Conservation (phyloP, 2,797 vertebrate species). For the Hippopotamyrus pictus region DNA sequence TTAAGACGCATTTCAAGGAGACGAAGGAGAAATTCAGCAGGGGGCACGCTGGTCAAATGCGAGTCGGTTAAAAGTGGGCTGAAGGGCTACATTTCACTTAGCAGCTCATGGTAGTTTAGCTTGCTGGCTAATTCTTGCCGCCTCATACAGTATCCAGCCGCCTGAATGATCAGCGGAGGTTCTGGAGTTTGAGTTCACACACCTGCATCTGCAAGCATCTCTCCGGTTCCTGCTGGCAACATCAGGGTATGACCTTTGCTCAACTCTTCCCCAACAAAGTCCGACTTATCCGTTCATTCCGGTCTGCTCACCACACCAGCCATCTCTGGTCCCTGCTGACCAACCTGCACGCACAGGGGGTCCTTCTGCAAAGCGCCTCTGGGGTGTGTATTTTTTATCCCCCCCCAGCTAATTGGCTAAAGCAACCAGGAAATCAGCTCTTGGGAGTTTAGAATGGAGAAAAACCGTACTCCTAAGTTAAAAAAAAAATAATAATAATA, state of each 20-base stretch:
- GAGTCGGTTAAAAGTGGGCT: background rate
- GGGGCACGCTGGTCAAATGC: background rate
- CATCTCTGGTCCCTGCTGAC: background rate
- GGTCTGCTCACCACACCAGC: no score
- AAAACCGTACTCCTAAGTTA: background rate
- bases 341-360: background rate
- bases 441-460: background rate
- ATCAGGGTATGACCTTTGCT: background rate
- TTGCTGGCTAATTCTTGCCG: background rate
- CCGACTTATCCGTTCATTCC: background rate
- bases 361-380: no score
- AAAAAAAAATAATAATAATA: background rate
- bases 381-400: background rate
- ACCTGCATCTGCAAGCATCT: background rate
- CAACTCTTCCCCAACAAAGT: background rate
- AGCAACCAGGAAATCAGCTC: constrained; percentile 2
- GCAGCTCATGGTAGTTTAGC: background rate
- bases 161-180: background rate
- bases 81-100: background rate
- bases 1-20: constrained; percentile 7
- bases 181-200: background rate
- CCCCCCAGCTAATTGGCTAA: background rate
- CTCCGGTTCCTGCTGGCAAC: background rate
- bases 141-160: background rate
- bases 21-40: background rate